These are phyloP conservation scores for Orussus abietinus DNA, from an alignment of 1,140 invertebrate genomes.

Conservation along the genomic window DNA sequence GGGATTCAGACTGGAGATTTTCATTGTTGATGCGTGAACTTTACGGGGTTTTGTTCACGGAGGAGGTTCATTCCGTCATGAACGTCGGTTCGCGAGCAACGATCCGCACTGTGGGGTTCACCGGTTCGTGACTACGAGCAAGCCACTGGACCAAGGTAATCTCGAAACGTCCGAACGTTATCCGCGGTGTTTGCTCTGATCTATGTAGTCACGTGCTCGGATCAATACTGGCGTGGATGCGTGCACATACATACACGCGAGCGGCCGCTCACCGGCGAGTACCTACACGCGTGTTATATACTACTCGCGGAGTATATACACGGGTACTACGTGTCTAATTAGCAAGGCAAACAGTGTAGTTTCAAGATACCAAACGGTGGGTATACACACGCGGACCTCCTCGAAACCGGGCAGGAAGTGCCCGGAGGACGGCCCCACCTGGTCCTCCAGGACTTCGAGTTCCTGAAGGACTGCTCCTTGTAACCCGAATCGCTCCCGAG, in stretches of 20 bases:
- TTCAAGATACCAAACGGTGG: conserved; percentile 22
- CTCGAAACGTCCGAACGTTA: not conserved
- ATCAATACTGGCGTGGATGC: conserved; percentile 26
- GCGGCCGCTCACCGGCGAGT: conserved; percentile 21
- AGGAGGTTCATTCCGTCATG: no score
- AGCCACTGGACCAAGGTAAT: not conserved
- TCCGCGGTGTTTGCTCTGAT: not conserved
- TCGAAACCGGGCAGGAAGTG: no score
- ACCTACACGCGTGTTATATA: conserved; percentile 4
- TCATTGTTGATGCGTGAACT: no score
- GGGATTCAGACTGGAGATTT: no score
- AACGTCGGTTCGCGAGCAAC: no score
- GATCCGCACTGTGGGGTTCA: not conserved
- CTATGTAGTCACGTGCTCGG: conserved; percentile 20
- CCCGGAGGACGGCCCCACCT: no score
- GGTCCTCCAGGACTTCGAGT: no score
- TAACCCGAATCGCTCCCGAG: no score
- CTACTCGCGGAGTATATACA: not conserved
- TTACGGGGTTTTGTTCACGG: no score
- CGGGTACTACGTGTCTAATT: conserved; percentile 42
- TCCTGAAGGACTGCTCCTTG: no score
- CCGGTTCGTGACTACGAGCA: not conserved
- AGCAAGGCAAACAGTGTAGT: conserved; percentile 44
- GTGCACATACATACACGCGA: conserved; percentile 16
- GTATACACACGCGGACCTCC: no score